Evolutionary conservation across 2,888 invertebrate genomes (phyloP), one percentile per base, ranked within the genome.

Genomic region (Phania funesta): DNA sequence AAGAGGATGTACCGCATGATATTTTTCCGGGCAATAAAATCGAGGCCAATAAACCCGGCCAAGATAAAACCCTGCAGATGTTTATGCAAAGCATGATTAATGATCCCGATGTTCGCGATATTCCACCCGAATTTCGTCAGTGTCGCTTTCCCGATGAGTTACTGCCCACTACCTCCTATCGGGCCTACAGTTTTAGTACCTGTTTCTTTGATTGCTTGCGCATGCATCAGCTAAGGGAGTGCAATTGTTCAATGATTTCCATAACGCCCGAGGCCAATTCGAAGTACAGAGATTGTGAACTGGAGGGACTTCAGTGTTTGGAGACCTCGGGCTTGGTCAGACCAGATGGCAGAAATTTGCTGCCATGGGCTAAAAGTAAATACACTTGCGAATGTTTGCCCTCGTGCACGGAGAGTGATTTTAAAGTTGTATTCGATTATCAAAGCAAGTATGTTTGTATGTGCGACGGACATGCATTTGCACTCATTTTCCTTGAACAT

Each of bases 141-240:
- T 96, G 96, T 86, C 92, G 93, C n/a, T 96, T 95, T 87, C 91
- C 93, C 35, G 90, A 94, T 54, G 96, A 96, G 89, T 74, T 86
- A 0, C 92, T 93, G 16, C 90, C 92, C 60, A 89, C 92, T 8
- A 92, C 93, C 3, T 88, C 93, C 0, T 95, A 94, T 86, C 92
- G 92, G 1, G 91, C 92, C 44, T 95, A 96, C 88, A 95, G 95
- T 54, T 95, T 94, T 88, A 94, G 94, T 85, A 93, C 94, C 0
- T 96, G 96, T 87, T 93, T 93, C 2, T 93, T 94, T 0, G 93
- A 94, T 50, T 95, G 95, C 86, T 91, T 95, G 38, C 94, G 94
- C 85, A 87, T 90, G 16, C 92, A 93, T 0, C 94, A 95, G 85
- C 85, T 93, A 46, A 87, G 91, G 2, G 86, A 89, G 2, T 95